These are phyloP conservation scores for Sinocyclocheilus anophthalmus DNA, from an alignment of 2,113 vertebrate species.

Conservation along the genomic window DNA sequence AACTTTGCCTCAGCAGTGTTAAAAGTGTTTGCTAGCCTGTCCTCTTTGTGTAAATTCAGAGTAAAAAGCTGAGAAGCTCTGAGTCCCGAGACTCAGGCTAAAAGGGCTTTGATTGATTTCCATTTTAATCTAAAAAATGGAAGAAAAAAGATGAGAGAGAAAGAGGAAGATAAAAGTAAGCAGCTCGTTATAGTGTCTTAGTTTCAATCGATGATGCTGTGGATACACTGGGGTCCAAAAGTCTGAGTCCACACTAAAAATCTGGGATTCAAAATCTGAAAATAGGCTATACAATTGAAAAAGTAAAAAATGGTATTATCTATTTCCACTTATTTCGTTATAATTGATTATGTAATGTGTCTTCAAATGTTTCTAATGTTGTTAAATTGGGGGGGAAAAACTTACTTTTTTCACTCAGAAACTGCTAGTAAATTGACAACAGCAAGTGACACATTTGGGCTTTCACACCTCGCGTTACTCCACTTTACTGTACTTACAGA, in stretches of 20 bases:
- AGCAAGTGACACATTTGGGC: too few relatives aligned
- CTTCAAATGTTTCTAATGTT: too few relatives aligned
- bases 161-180: background rate
- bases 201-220: background rate
- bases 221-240: background rate
- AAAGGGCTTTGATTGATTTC: conserved; percentile 28
- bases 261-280: background rate
- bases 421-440: too few relatives aligned
- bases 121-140: conserved; percentile 5
- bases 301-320: too few relatives aligned
- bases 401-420: too few relatives aligned
- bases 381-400: too few relatives aligned
- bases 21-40: conserved; percentile 4
- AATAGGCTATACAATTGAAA: too few relatives aligned
- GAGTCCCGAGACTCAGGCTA: background rate
- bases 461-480: background rate
- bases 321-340: background rate
- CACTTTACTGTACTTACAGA: background rate
- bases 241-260: background rate
- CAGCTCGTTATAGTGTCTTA: background rate
- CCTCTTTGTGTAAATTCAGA: background rate
- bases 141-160: background rate
- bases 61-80: background rate
- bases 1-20: background rate
- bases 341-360: background rate